Base-by-base conservation (phyloP, 2,797 vertebrate genomes). In the Rhinogobio ventralis region DNA sequence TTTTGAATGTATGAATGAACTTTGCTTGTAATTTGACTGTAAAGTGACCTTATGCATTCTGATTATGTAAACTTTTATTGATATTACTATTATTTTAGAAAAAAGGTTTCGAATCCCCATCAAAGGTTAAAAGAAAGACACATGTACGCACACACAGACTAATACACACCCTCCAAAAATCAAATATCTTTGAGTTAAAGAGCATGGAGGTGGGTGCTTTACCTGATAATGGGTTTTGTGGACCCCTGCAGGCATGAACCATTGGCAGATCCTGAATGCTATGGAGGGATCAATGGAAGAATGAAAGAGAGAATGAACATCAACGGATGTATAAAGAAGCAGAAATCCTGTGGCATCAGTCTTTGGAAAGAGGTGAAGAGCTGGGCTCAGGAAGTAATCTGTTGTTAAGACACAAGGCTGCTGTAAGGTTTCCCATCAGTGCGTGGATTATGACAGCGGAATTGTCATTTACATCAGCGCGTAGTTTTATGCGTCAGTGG, bases 181-280 rank as follows among this genome's bases (percentile, higher is more conserved):
- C 53, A 80, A 79, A 87, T 83, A 85, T 90, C 77, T 82, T 88
- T 68, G 88, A 92, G 92, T 91, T 89, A 94, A 94, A 92, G 91
- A 92, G 90, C 90, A 91, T 94, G 92, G 92, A 94, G 94, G 93
- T 94, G 92, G 93, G 95, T 95, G 94, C 95, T 94, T 90, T 93
- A 95, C 94, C 95, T 95, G 94, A 95, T 95, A 95, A 95, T 95
- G 95, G 95, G 95, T 94, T 95, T 94, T 92, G 91, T 92, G 90
- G 92, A 93, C 84, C 91, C 95, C 95, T 95, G 94, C 91, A 95
- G 95, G 94, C 95, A 95, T 94, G 89, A 93, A 92, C 90, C 91
- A 93, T 94, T 95, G 95, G 94, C 95, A 96, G 93, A 94, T 94
- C 92, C 91, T 95, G 94, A 96, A 96, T 95, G 91, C 94, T 90